Evolutionary conservation across 2,888 invertebrate species (phyloP).

Genomic region (Ornithoptera priamus): DNA sequence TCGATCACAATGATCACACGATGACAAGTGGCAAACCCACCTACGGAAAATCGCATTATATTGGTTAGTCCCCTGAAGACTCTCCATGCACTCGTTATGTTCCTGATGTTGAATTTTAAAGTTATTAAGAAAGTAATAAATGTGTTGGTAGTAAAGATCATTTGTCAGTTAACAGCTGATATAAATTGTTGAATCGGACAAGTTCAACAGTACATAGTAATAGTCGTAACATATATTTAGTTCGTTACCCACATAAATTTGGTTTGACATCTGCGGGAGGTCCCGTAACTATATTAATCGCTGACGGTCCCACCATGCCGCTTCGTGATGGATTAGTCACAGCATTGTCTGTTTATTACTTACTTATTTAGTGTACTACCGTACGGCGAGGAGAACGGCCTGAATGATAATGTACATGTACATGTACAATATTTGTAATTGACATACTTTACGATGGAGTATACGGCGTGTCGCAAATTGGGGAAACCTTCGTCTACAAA

Average conservation of each 20-base stretch:
- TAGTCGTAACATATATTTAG: not conserved
- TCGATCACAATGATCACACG: no score
- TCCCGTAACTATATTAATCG: conserved; percentile 1
- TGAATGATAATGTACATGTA: not conserved
- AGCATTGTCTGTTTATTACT: conserved; percentile 4
- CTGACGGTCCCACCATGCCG: not conserved
- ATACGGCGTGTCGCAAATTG: not conserved
- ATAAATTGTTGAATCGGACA: not conserved
- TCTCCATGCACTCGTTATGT: no score
- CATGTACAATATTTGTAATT: conserved; percentile 1
- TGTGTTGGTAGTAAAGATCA: no score
- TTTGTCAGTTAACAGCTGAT: no score
- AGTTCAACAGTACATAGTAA: not conserved
- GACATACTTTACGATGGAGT: not conserved
- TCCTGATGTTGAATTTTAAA: no score
- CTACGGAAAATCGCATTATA: no score
- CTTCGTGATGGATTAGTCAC: conserved; percentile 5
- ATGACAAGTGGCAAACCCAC: no score
- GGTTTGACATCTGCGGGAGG: conserved; percentile 7
- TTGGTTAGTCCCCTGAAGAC: no score
- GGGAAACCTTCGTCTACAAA: no score
- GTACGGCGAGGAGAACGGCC: conserved; percentile 2
- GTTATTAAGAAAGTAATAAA: no score
- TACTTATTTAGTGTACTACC: conserved; percentile 5
- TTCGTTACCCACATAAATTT: not conserved